These are phyloP conservation scores for Halcyon badia DNA, from an alignment of 2,797 vertebrate genomes.

Conservation along the genomic window DNA sequence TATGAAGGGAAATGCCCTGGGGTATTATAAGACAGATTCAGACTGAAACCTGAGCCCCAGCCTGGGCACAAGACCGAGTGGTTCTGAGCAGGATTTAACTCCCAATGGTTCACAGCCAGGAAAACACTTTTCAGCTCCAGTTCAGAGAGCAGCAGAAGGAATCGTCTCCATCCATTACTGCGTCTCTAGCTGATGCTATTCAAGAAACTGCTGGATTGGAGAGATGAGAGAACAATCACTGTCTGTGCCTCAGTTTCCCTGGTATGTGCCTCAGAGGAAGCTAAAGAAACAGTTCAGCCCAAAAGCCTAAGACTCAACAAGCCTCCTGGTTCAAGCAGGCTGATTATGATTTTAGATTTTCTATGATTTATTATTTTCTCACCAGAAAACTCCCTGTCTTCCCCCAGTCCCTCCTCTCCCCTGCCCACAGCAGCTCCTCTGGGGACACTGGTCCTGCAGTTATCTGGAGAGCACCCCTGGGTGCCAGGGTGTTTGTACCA, in stretches of 20 bases:
- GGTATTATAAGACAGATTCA: not conserved
- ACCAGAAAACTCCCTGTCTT: not conserved
- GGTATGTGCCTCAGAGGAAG: not conserved
- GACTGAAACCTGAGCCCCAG: not conserved
- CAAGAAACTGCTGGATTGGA: not conserved
- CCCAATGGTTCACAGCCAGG: not conserved
- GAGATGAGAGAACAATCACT: not conserved
- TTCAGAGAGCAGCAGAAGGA: not conserved
- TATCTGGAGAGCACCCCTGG: not conserved
- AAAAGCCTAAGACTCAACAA: not conserved
- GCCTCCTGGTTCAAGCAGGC: rapidly evolving
- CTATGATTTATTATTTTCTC: not conserved
- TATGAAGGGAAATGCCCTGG: not conserved
- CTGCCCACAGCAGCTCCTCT: not conserved
- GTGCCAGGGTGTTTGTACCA: not conserved
- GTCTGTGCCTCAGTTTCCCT: not conserved
- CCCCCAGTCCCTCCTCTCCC: not conserved
- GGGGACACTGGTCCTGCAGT: not conserved
- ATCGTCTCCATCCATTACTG: not conserved
- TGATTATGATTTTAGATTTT: not conserved
- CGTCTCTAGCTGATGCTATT: not conserved
- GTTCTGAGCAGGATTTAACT: not conserved
- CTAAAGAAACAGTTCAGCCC: not conserved
- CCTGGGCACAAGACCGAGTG: not conserved
- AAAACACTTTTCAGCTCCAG: not conserved